phyloP scores from a whole-genome alignment of 1,140 invertebrate genomes.

The Drosophila murphyi region DNA sequence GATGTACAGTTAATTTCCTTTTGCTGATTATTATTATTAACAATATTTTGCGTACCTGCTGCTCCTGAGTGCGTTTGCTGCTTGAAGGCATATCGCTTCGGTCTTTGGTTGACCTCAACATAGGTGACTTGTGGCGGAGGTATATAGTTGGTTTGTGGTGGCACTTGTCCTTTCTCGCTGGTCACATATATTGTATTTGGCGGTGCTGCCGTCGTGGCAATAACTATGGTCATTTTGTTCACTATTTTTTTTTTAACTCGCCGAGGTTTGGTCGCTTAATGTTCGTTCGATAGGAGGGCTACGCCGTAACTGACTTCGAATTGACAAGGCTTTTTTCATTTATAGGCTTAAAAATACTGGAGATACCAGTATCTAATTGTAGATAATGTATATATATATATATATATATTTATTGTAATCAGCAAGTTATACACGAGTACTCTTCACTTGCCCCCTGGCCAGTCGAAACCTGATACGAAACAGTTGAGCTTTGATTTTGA shows the following conservation, averaged over 20 bases:
- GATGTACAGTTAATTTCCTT: not conserved
- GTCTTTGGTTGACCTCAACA: not conserved
- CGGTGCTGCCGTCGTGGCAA: not conserved
- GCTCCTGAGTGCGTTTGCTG: not conserved
- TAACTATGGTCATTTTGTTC: constrained; percentile 10
- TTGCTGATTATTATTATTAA: not conserved
- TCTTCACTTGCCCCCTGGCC: constrained; percentile 3
- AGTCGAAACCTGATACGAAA: not conserved
- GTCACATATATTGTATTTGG: not conserved
- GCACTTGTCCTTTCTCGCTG: not conserved
- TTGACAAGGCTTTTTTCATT: constrained; percentile 1
- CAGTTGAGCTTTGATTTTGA: constrained; percentile 1
- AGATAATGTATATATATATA: constrained; percentile 25
- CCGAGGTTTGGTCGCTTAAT: not conserved
- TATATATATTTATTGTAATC: constrained; percentile 13
- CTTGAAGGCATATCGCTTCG: not conserved
- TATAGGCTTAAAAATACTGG: constrained; percentile 9
- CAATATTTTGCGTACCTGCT: constrained; percentile 9
- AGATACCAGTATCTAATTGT: constrained; percentile 40
- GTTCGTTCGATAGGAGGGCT: constrained; percentile 22
- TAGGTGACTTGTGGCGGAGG: not conserved
- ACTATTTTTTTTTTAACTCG: not conserved
- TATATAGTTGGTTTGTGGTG: constrained; percentile 7
- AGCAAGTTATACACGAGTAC: constrained; percentile 13
- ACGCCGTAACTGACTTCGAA: constrained; percentile 18